Evolutionary conservation across 2,888 invertebrate species (phyloP).

Genomic region (Eupithecia subfuscata): DNA sequence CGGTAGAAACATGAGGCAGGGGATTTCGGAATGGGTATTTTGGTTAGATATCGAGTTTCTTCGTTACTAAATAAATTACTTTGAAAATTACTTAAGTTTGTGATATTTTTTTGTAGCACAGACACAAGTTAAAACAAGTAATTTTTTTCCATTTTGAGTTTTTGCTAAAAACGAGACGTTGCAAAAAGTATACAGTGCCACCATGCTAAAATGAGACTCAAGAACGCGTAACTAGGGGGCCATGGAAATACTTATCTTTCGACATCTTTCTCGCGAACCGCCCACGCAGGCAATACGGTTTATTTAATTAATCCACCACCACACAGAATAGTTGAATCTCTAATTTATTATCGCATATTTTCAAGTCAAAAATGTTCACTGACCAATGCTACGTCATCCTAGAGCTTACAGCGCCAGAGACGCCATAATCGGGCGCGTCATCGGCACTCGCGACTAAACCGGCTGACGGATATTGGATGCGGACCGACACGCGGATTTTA

Average conservation of each 20-base stretch:
- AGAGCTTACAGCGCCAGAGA: not conserved
- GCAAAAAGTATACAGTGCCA: too few species aligned
- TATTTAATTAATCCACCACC: not conserved
- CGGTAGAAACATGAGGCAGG: not conserved
- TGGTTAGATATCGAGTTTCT: not conserved
- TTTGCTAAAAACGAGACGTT: not conserved
- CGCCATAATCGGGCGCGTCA: slow-evolving; percentile 52
- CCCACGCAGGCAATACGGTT: not conserved
- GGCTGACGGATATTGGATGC: slow-evolving; percentile 62
- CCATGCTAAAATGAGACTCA: too few species aligned
- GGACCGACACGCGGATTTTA: slow-evolving; percentile 54
- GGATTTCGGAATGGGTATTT: not conserved
- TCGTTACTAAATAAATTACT: too few species aligned
- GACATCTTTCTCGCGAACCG: not conserved
- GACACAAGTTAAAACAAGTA: too few species aligned
- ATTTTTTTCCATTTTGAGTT: too few species aligned
- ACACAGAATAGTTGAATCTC: not conserved
- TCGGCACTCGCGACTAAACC: slow-evolving; percentile 50
- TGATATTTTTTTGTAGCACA: too few species aligned
- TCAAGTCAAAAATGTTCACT: not conserved
- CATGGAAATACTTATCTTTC: not conserved
- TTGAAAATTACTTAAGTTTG: too few species aligned
- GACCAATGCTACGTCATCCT: not conserved
- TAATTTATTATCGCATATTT: not conserved
- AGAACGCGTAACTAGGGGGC: too few species aligned